phyloP scores from a whole-genome alignment of 2,797 vertebrate species.

The Heliangelus exortis region DNA sequence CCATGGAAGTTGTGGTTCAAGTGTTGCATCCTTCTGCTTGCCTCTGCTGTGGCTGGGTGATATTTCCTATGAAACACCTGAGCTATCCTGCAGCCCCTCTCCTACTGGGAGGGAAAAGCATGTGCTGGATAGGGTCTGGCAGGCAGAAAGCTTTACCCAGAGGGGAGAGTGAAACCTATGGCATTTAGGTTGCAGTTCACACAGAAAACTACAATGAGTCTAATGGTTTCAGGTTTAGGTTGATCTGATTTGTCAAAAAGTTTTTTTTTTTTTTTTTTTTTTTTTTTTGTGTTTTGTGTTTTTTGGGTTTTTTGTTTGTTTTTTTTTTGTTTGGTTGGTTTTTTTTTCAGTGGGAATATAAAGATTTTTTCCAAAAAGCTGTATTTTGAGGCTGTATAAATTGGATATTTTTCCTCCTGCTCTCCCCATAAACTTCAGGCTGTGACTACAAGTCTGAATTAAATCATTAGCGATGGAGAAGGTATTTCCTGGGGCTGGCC shows the following conservation, averaged over 20 bases:
- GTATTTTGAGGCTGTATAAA: background rate
- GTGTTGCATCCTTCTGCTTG: background rate
- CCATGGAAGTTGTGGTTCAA: background rate
- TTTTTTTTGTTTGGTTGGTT: too few relatives aligned
- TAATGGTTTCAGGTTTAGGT: background rate
- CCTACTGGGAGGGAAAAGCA: background rate
- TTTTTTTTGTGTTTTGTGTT: too few relatives aligned
- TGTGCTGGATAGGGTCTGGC: background rate
- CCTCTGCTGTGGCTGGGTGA: background rate
- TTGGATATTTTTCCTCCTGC: background rate
- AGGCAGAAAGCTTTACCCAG: background rate
- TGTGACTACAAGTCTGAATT: background rate
- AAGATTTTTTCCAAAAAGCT: background rate
- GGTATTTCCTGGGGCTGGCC: background rate
- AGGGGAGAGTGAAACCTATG: background rate
- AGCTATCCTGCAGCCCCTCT: background rate
- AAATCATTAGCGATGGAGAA: background rate
- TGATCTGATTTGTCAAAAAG: background rate
- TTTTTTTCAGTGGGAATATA: background rate
- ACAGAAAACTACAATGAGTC: background rate
- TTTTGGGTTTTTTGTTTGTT: too few relatives aligned
- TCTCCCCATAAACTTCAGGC: background rate
- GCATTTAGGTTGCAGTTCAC: background rate
- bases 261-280: too few relatives aligned
- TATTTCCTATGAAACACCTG: background rate